Evolutionary conservation across 1,140 invertebrate genomes (phyloP), one percentile per base, ranked within the genome.

Genomic region (Hyles vespertilio): DNA sequence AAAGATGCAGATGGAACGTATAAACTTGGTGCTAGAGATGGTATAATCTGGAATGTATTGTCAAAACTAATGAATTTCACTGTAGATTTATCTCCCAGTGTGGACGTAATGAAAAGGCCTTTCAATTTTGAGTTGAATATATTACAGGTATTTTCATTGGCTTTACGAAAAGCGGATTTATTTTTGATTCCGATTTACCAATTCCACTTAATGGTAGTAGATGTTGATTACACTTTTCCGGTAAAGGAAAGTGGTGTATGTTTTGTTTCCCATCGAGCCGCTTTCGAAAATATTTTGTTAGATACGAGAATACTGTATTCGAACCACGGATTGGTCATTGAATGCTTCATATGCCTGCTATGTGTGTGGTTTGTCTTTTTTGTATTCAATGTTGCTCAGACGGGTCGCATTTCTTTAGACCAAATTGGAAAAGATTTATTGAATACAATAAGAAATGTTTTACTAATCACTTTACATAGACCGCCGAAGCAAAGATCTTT

Each of bases 191-290:
- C 86, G 0, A 61, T 89, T 6, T 89, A 89, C 58, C 77, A 80
- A 56, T 81, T 84, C 46, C 81, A 89, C 58, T 48, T 86, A 43
- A 63, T 82, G n/a, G 60, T 89, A 32, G 65, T 81, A 5, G 67
- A 81, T 50, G 11, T 85, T 12, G 83, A 89, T 61, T 68, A 74
- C 52, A 81, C 80, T 3, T 69, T 81, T 47, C 74, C 81, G 0
- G 65, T 76, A 47, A 77, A 72, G 57, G 83, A 80, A 34, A 89
- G 86, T 51, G 86, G 86, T 9, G 75, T 89, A 6, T 89, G 86
- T 59, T 74, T 89, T 43, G 59, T 79, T 9, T 67, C 84, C 0
- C 74, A 76, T 52, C 74, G 79, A 5, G 84, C 86, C 9, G 76
- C 55, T 5, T 86, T 79, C 55, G 81, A 84, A 68, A 87, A 75